Base-by-base conservation (phyloP, 2,113 vertebrate genomes). In the Antechinus stuartii region DNA sequence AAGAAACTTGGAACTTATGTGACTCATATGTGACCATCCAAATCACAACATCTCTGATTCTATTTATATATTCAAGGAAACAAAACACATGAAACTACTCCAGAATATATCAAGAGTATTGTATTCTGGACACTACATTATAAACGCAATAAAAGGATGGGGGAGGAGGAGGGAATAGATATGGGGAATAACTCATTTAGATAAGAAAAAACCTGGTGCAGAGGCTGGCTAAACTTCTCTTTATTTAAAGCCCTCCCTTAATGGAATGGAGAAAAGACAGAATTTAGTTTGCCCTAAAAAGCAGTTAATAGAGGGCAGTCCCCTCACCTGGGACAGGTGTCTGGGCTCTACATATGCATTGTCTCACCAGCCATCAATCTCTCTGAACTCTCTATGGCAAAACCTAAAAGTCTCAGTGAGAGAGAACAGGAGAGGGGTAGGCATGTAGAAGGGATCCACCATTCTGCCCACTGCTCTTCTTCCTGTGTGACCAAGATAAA, bases 1-100 rank as follows among this genome's bases (percentile, higher is more conserved):
- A 49, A 52, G 54, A 96, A n/a, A 90, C 12, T 14, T 96, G 25
- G 53, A 96, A 47, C 89, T 42, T 24, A 50, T 54, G 46, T 96
- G 49, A 50, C 68, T 46, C 26, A 90, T 89, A 46, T 95, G 46
- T 91, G 35, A 52, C 30, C 42, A 25, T 56, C 46, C 93, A 16
- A 42, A 61, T 94, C 47, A 91, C 3, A 76, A 93, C 94, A 95
- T 93, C 54, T 53, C 14, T 54, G 68, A 84, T 93, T 97, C 90
- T 26, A 57, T 95, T 89, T 94, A 84, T 91, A 22, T 56, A 94
- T 92, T 91, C 94, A 6, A 93, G 91, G 94, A 91, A 92, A 12
- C 46, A 95, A 95, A 90, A 94, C n/a, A 93, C 90, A 56, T 76
- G 42, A 49, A 92, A 84, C 94, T 95, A 76, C 52, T 93, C 91